Percentiles rank a stretch among this genome's conserved stretches.
phyloP scores from a whole-genome alignment of 2,113 vertebrate genomes.

The Xiphias gladius region DNA sequence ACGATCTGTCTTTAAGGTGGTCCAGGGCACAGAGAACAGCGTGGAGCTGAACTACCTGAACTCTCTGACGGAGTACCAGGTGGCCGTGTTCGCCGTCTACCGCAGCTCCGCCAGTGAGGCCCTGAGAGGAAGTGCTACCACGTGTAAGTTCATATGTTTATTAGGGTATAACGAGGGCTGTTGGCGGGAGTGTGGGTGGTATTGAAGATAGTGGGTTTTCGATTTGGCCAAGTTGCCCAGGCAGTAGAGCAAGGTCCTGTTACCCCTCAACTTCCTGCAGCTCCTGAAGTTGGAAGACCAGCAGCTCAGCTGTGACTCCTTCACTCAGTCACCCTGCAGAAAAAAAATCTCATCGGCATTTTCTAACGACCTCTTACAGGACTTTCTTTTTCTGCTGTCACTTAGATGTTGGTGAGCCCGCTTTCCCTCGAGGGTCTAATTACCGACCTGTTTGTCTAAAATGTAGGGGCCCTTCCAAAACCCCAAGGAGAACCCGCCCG shows the following conservation, averaged over 20 bases:
- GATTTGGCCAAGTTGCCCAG: too few species aligned
- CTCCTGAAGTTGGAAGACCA: background rate
- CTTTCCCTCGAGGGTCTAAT: too few species aligned
- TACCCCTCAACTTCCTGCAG: too few species aligned
- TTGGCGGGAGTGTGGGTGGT: background rate
- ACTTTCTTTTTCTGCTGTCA: too few species aligned
- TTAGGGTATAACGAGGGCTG: background rate
- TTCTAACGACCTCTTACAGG: background rate
- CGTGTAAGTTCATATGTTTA: conserved; percentile 83
- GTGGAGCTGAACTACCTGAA: conserved; percentile 91
- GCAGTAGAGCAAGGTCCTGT: too few species aligned
- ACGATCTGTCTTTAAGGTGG: conserved; percentile 78
- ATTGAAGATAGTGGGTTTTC: too few species aligned
- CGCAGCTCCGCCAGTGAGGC: conserved; percentile 91
- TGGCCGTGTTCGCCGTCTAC: conserved; percentile 95
- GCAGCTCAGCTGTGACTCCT: background rate
- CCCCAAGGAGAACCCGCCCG: too few species aligned
- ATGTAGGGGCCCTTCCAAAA: too few species aligned
- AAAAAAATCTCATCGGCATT: background rate
- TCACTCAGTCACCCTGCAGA: too few species aligned
- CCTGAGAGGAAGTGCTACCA: conserved; percentile 92
- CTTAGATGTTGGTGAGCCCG: too few species aligned
- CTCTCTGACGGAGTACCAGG: conserved; percentile 95
- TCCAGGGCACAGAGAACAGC: conserved; percentile 87
- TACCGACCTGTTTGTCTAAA: too few species aligned